Conservation (phyloP, 2,797 vertebrate species). For the Danio aesculapii region DNA sequence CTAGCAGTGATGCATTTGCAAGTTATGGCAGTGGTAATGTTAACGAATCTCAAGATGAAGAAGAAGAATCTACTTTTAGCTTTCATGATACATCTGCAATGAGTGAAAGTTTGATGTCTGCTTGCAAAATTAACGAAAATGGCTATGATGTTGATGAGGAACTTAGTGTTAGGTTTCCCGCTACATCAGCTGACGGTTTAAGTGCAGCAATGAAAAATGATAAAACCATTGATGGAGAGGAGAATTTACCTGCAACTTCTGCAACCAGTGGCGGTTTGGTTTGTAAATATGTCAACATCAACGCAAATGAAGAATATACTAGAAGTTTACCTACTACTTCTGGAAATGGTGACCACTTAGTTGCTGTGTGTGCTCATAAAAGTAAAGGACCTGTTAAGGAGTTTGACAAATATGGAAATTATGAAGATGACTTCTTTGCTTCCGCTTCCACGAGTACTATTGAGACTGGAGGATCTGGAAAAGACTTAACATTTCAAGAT, state of each 20-base stretch:
- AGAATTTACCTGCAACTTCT: neutral
- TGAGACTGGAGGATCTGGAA: neutral
- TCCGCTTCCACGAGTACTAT: neutral
- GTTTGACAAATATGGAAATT: neutral
- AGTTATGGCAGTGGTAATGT: neutral
- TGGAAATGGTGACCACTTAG: neutral
- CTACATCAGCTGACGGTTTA: neutral
- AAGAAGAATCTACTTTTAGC: neutral
- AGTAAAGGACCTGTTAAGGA: neutral
- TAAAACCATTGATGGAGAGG: neutral
- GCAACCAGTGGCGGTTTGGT: neutral
- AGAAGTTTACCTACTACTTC: neutral
- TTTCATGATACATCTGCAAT: neutral
- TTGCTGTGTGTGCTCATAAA: neutral
- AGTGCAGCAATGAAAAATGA: neutral
- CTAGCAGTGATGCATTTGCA: neutral
- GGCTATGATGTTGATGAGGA: neutral
- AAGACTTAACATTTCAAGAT: neutral
- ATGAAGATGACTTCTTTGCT: neutral
- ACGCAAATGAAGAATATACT: neutral
- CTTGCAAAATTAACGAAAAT: neutral
- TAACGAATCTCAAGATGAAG: constrained; percentile 6
- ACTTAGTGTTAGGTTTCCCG: neutral
- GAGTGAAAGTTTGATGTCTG: neutral
- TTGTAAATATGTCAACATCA: neutral